Conservation (phyloP, 2,113 vertebrate species). For the Thinocorus orbignyianus region DNA sequence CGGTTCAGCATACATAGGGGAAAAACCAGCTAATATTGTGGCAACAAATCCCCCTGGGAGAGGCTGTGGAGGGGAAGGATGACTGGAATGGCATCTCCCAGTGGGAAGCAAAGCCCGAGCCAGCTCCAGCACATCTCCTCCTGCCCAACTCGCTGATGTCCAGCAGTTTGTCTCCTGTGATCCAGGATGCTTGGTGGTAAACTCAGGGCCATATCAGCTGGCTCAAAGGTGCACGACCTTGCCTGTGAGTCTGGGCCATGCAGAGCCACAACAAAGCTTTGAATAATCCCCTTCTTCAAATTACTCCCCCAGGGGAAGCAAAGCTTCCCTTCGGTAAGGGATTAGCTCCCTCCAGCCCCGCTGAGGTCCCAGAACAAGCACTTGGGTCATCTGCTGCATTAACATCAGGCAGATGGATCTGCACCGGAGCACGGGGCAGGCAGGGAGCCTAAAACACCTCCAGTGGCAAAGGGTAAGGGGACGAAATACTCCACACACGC, state of each 20-base stretch:
- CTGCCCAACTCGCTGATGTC: not conserved
- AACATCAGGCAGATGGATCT: not conserved
- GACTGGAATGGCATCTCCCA: accelerated
- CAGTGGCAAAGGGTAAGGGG: not conserved
- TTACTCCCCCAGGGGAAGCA: not conserved
- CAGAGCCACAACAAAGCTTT: not conserved
- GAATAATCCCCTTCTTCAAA: not conserved
- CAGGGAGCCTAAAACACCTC: not conserved
- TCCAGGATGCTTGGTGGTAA: not conserved
- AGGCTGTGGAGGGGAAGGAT: not conserved
- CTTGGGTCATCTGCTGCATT: not conserved
- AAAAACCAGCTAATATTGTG: not conserved
- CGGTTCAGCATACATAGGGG: accelerated
- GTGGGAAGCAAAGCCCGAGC: not conserved
- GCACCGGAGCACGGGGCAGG: accelerated
- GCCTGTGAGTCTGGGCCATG: accelerated
- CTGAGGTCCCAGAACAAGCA: not conserved
- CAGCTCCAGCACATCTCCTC: not conserved
- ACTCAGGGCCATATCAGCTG: not conserved
- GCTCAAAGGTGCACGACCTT: not conserved
- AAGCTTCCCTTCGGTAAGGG: not conserved
- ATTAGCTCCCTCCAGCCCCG: not conserved
- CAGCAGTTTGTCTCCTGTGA: not conserved
- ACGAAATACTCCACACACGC: accelerated
- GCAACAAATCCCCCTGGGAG: not conserved